Percentiles rank a stretch among this genome's conserved stretches.
Conservation (phyloP, 2,888 invertebrate species). For the Zaprionus obscuricornis region DNA sequence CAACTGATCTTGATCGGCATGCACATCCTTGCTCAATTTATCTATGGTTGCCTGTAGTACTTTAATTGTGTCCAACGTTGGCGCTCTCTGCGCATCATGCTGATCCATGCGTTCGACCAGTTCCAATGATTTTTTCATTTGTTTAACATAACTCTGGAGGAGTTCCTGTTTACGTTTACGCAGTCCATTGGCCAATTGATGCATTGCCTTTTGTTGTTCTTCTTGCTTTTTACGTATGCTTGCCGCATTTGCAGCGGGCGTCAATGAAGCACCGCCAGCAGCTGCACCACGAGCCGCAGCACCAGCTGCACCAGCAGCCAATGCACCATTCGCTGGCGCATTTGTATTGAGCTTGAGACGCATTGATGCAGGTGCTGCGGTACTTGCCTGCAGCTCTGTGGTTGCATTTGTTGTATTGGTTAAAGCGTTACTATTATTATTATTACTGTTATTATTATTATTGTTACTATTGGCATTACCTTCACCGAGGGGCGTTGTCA, state of each 20-base stretch:
- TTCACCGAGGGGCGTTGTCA: slow-evolving; percentile 28
- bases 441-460: too few relatives aligned
- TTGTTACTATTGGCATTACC: slow-evolving; percentile 55
- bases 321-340: slow-evolving; percentile 83
- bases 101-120: slow-evolving; percentile 90
- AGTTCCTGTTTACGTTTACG: slow-evolving; percentile 93
- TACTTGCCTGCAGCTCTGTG: slow-evolving; percentile 39
- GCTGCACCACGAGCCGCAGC: slow-evolving; percentile 62
- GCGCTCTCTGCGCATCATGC: slow-evolving; percentile 89
- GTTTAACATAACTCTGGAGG: slow-evolving; percentile 94
- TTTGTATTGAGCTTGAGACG: slow-evolving; percentile 53
- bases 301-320: slow-evolving; percentile 82
- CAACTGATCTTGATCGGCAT: slow-evolving; percentile 82
- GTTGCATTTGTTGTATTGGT: too few relatives aligned
- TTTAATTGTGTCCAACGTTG: slow-evolving; percentile 91
- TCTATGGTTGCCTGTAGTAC: slow-evolving; percentile 93
- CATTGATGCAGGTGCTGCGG: slow-evolving; percentile 65
- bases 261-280: too few relatives aligned
- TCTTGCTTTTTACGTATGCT: slow-evolving; percentile 89
- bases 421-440: too few relatives aligned
- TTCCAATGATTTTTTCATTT: slow-evolving; percentile 92
- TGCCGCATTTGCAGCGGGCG: slow-evolving; percentile 86
- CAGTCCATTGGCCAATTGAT: slow-evolving; percentile 91
- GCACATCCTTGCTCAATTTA: slow-evolving; percentile 82
- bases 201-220: slow-evolving; percentile 89